Conservation (phyloP, 2,888 invertebrate species). For the Rugalucina vietnamica region DNA sequence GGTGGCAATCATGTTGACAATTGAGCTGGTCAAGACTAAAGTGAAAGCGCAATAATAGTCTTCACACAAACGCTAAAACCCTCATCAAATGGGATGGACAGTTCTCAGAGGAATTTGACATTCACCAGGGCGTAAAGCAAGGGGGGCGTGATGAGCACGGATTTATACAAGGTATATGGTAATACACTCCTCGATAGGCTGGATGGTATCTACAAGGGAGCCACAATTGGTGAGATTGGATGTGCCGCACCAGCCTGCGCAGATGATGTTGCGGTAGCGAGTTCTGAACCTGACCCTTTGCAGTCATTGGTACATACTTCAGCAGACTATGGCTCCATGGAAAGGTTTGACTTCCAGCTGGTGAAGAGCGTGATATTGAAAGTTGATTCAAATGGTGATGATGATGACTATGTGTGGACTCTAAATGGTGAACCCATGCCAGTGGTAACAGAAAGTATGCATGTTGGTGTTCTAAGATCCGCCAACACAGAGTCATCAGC, state of each 20-base stretch:
- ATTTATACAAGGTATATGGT: too few species aligned
- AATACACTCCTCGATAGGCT: too few species aligned
- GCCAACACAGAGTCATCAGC: conserved; percentile 2
- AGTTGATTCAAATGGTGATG: neutral
- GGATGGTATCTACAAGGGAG: neutral
- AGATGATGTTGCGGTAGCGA: conserved; percentile 20
- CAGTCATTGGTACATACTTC: neutral
- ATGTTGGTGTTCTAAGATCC: neutral
- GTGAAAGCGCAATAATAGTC: too few species aligned
- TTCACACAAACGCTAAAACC: too few species aligned
- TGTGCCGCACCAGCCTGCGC: conserved; percentile 34
- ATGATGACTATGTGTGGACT: neutral
- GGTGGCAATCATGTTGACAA: too few species aligned
- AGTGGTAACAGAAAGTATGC: neutral
- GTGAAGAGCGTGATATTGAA: neutral
- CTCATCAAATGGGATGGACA: too few species aligned
- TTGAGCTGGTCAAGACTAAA: too few species aligned
- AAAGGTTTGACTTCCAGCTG: neutral
- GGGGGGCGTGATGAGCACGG: too few species aligned
- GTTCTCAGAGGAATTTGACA: too few species aligned
- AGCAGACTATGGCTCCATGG: neutral
- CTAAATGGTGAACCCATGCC: neutral
- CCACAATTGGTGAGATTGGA: conserved; percentile 2
- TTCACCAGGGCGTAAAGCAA: too few species aligned
- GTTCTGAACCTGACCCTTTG: neutral